phyloP scores from a whole-genome alignment of 2,888 invertebrate genomes.

The Andrena marginata region DNA sequence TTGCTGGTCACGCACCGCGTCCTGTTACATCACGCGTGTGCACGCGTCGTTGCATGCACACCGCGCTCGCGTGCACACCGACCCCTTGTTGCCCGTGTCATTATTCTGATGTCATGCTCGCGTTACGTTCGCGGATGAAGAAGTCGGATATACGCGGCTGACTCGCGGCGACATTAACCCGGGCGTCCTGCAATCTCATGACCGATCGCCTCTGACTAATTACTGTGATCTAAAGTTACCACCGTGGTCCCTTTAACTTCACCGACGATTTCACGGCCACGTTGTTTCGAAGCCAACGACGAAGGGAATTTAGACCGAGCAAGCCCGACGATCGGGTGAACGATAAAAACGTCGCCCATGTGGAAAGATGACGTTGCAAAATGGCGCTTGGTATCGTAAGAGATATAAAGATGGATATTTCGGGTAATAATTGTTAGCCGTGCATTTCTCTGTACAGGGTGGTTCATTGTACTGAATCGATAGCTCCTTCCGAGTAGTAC shows the following conservation, averaged over 20 bases:
- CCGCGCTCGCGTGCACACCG: slow-evolving; percentile 43
- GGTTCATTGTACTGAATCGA: background rate
- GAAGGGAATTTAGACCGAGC: background rate
- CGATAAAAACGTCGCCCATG: background rate
- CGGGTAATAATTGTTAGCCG: background rate
- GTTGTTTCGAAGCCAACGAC: background rate
- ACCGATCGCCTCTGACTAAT: background rate
- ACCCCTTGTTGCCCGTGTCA: slow-evolving; percentile 57
- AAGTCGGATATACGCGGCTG: slow-evolving; percentile 54
- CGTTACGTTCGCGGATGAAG: slow-evolving; percentile 58
- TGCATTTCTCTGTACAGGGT: background rate
- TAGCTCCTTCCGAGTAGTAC: background rate
- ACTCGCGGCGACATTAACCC: slow-evolving; percentile 25
- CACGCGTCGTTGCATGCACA: slow-evolving; percentile 40
- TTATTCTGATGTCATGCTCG: slow-evolving; percentile 67
- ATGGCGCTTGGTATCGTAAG: background rate
- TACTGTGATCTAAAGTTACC: background rate
- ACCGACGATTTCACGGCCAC: slow-evolving; percentile 10
- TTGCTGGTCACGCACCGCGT: slow-evolving; percentile 71
- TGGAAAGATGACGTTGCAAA: background rate
- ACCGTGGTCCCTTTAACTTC: background rate
- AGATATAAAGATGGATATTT: background rate
- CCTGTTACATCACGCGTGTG: slow-evolving; percentile 66
- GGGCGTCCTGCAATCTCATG: background rate
- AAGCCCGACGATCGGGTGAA: background rate